phyloP scores from a whole-genome alignment of 2,797 vertebrate genomes.

The Darevskia nairensis region DNA sequence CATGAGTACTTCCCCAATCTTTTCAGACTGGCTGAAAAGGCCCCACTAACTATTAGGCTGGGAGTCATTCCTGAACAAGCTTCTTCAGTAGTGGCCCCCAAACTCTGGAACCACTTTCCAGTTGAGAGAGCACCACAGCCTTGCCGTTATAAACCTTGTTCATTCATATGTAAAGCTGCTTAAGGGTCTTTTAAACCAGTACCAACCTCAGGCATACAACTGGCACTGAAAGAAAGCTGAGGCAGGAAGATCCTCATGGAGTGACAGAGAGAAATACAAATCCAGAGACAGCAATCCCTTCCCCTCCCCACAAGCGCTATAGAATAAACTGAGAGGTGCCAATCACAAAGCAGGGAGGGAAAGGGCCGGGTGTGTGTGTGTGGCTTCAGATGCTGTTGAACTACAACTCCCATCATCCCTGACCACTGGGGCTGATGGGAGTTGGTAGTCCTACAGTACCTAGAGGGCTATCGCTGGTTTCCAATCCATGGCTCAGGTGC shows the following conservation, averaged over 20 bases:
- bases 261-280: background rate
- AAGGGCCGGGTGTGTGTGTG: too few species aligned
- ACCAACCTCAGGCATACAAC: background rate
- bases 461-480: background rate
- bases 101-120: too few species aligned
- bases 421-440: too few species aligned
- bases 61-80: too few species aligned
- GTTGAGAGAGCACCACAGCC: too few species aligned
- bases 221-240: background rate
- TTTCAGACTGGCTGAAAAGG: too few species aligned
- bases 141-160: too few species aligned
- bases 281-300: background rate
- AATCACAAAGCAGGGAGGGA: background rate
- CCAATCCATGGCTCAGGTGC: background rate
- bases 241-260: background rate
- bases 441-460: background rate
- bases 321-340: background rate
- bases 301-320: background rate
- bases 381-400: background rate
- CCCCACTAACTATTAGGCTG: too few species aligned
- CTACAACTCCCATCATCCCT: background rate
- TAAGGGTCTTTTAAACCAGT: background rate
- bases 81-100: too few species aligned
- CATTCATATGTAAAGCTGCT: background rate
- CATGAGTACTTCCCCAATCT: too few species aligned